phyloP scores from a whole-genome alignment of 2,888 invertebrate species.

The Acrobasis suavella region DNA sequence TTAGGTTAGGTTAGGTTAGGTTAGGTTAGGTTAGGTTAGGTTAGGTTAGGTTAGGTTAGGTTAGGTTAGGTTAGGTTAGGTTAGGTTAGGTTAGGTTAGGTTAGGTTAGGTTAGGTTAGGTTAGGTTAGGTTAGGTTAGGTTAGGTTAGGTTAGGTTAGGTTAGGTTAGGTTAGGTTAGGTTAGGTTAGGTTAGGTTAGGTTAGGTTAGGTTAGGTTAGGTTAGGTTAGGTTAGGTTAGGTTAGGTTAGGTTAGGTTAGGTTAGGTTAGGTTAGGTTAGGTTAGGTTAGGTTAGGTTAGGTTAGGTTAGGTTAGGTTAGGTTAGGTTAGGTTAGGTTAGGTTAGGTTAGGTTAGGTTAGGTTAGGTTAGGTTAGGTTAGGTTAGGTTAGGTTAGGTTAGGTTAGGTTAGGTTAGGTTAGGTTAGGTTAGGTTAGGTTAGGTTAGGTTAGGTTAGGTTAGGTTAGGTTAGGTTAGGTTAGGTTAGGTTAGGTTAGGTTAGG shows the following conservation, averaged over 20 bases:
- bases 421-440: slow-evolving; percentile 27
- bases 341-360: slow-evolving; percentile 7
- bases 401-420: slow-evolving; percentile 24
- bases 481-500: slow-evolving; percentile 25
- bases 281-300: slow-evolving; percentile 26
- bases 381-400: slow-evolving; percentile 7
- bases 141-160: slow-evolving; percentile 29
- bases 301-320: slow-evolving; percentile 15
- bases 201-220: slow-evolving; percentile 29
- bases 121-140: slow-evolving; percentile 30
- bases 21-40: slow-evolving; percentile 29
- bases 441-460: slow-evolving; percentile 27
- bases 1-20: slow-evolving; percentile 29
- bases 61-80: slow-evolving; percentile 27
- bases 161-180: slow-evolving; percentile 32
- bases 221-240: slow-evolving; percentile 28
- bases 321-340: slow-evolving; percentile 7
- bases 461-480: slow-evolving; percentile 27
- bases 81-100: slow-evolving; percentile 30
- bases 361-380: slow-evolving; percentile 7
- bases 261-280: too few species aligned
- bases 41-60: slow-evolving; percentile 28
- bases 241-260: slow-evolving; percentile 27
- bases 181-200: slow-evolving; percentile 31
- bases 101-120: slow-evolving; percentile 27